Evolutionary conservation across 2,888 invertebrate genomes (phyloP), one percentile per base, ranked within the genome.

Genomic region (Smittia sp.): DNA sequence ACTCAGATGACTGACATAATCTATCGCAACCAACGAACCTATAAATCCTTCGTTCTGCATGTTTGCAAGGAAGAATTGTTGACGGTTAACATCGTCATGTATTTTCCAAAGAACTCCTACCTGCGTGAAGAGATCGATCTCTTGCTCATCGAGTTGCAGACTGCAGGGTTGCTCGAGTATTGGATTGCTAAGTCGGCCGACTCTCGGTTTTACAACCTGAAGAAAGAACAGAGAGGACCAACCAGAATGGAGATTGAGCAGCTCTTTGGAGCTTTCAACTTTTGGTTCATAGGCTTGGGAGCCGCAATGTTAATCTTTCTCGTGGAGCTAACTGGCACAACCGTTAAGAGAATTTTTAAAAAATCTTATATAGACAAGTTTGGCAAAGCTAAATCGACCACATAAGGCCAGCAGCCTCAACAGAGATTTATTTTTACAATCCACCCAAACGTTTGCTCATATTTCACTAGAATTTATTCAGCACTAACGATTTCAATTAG

Each of bases 61-160:
- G 32, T 70, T 4, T 54, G 24, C 25, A 54, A 54, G 3, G 54
- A 70, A 25, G 15, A 6, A 27, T 11, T 70, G 0, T 0, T 52
- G 9, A 54, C 27, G 0, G 27, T 11, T 11, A 52, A 70, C 7
- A 20, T 54, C 7, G 70, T 52, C 20, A 15, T 54, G 11, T 70
- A 70, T 20, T 70, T 54, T 11, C 18, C n/a, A 2, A 54, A 54
- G 18, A 9, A 70, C 20, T 70, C 13, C 6, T 70, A 70, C 13
- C 13, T 70, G 20, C 25, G 11, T 27, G 38, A 54, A 27, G 7
- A 52, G 11, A 25, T 70, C 1, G 32, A 70, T 11, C n/a, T n/a
- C n/a, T n/a, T n/a, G n/a, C n/a, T n/a, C n/a, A n/a, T n/a, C n/a
- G 13, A 15, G 1, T 13, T 70, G 0, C 7, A 27, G 1, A 27